Conservation (phyloP, 2,888 invertebrate genomes). For the Pollenia griseotomentosa region DNA sequence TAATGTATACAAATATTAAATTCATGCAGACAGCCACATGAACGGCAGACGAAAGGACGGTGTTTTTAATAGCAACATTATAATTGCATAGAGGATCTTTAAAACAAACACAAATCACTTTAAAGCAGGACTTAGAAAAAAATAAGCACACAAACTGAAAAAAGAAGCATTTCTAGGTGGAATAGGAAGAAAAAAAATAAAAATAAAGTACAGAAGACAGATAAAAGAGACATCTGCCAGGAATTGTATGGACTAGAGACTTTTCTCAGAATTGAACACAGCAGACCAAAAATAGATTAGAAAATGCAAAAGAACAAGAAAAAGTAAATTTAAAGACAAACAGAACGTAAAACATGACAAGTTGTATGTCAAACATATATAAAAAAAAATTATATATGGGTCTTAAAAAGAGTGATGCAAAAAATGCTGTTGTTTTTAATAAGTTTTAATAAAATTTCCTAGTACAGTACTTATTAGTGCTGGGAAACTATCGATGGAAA, state of each 20-base stretch:
- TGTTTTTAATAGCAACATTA: slow-evolving; percentile 66
- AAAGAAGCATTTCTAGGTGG: slow-evolving; percentile 27
- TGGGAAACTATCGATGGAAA: too few species aligned
- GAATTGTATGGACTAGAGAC: slow-evolving; percentile 53
- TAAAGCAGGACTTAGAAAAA: slow-evolving; percentile 19
- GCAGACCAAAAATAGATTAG: slow-evolving; percentile 39
- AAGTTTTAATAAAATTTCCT: neutral
- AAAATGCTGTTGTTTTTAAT: neutral
- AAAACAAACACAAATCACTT: slow-evolving; percentile 70
- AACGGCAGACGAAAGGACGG: neutral
- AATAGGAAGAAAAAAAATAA: neutral
- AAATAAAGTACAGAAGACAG: slow-evolving; percentile 21
- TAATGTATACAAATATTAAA: slow-evolving; percentile 13
- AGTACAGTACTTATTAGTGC: too few species aligned
- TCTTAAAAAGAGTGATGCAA: slow-evolving; percentile 5
- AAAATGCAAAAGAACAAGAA: slow-evolving; percentile 15
- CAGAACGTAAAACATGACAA: slow-evolving; percentile 54
- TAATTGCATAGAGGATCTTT: slow-evolving; percentile 71
- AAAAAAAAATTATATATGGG: slow-evolving; percentile 15
- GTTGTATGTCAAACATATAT: slow-evolving; percentile 47
- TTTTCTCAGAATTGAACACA: slow-evolving; percentile 46
- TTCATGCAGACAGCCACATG: neutral
- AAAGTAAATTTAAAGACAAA: slow-evolving; percentile 7
- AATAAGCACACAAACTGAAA: neutral
- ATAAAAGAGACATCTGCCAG: slow-evolving; percentile 52